A percentile compares a stretch with the other conserved stretches of the same genome.
Conservation (phyloP, 2,888 invertebrate species). For the Uloborus plumipes region DNA sequence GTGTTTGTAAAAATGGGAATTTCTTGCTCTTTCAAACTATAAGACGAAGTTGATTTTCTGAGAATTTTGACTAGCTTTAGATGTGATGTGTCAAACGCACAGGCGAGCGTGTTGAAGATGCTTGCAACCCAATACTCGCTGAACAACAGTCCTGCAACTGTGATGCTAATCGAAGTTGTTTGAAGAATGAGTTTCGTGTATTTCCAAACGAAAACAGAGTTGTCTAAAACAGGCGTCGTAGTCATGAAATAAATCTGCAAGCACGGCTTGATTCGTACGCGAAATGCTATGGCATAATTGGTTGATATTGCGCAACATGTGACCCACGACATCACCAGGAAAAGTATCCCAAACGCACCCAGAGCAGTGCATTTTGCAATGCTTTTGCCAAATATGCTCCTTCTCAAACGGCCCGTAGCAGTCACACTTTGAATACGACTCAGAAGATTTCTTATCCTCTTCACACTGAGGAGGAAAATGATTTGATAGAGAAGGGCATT, state of each 20-base stretch:
- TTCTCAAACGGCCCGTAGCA: too few species aligned
- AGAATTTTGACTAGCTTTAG: background rate
- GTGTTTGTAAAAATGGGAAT: too few species aligned
- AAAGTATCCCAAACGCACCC: background rate
- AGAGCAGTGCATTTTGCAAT: background rate
- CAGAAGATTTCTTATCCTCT: background rate
- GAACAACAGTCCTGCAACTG: background rate
- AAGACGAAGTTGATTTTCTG: background rate
- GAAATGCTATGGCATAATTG: background rate
- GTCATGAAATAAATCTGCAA: slow-evolving; percentile 1
- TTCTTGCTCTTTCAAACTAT: too few species aligned
- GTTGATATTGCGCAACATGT: background rate
- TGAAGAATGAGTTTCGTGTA: slow-evolving; percentile 2
- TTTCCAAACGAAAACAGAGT: background rate
- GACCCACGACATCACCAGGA: background rate
- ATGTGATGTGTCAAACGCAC: background rate
- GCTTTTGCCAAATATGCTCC: background rate
- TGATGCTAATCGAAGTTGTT: background rate
- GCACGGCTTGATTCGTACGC: background rate
- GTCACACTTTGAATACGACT: background rate
- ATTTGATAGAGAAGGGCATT: slow-evolving; percentile 1
- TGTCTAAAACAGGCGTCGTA: background rate
- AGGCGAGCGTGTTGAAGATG: background rate
- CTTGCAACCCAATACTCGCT: slow-evolving; percentile 11
- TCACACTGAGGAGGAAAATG: background rate